Evolutionary conservation across 2,888 invertebrate genomes (phyloP).

Genomic region (Melanophora roralis): DNA sequence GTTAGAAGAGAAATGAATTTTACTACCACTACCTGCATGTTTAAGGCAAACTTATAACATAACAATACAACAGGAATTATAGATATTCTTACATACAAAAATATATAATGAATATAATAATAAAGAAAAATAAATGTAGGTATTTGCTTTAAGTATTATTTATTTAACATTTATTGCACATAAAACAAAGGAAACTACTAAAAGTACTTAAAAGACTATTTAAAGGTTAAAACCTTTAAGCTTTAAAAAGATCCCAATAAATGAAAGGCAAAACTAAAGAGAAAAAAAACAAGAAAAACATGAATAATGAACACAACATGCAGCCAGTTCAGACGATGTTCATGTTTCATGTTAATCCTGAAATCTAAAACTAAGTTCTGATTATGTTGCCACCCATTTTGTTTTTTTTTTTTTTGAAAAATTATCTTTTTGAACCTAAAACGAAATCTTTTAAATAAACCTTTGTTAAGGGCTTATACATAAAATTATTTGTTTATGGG

Average conservation of each 20-base stretch:
- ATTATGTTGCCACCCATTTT: slow-evolving; percentile 19
- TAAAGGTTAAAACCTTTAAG: slow-evolving; percentile 46
- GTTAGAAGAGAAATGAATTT: background rate
- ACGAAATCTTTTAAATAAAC: background rate
- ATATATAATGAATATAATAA: background rate
- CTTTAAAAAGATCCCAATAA: slow-evolving; percentile 7
- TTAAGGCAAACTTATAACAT: background rate
- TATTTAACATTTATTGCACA: slow-evolving; percentile 27
- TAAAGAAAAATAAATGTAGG: background rate
- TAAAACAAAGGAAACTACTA: background rate
- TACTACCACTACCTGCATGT: slow-evolving; percentile 5
- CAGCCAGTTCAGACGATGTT: background rate
- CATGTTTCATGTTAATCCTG: slow-evolving; percentile 29
- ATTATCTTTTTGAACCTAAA: background rate
- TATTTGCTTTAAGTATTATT: slow-evolving; percentile 14
- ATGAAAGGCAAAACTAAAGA: background rate
- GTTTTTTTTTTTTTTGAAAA: background rate
- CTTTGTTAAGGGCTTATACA: slow-evolving; percentile 20
- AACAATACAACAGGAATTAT: background rate
- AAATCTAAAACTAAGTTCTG: slow-evolving; percentile 41
- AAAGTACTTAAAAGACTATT: background rate
- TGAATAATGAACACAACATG: slow-evolving; percentile 29
- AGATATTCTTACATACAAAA: background rate
- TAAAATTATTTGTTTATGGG: no score
- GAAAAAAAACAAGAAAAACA: background rate